Conservation (phyloP, 2,888 invertebrate genomes). For the Tholera decimalis region DNA sequence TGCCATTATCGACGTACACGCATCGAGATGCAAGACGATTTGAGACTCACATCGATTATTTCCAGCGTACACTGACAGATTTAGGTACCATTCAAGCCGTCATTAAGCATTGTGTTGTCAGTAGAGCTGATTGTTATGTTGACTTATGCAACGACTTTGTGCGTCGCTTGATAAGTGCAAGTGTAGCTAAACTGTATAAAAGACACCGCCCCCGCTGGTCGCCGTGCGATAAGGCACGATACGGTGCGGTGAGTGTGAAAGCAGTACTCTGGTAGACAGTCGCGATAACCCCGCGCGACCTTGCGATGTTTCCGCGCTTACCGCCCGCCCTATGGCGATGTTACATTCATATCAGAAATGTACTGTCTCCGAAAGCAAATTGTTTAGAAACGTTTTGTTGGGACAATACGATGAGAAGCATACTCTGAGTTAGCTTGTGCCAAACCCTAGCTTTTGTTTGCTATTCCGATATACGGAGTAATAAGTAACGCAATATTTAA, state of each 20-base stretch:
- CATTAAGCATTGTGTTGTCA: constrained; percentile 71
- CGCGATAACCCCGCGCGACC: constrained; percentile 83
- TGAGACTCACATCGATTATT: constrained; percentile 76
- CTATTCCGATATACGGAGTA: background rate
- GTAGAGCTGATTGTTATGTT: constrained; percentile 66
- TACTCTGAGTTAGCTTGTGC: background rate
- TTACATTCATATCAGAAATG: constrained; percentile 12
- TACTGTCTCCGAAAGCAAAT: constrained; percentile 10
- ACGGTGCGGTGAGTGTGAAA: constrained; percentile 77
- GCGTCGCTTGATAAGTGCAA: constrained; percentile 62
- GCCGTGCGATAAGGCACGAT: constrained; percentile 65
- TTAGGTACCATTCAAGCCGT: constrained; percentile 73
- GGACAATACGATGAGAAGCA: background rate
- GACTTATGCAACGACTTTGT: constrained; percentile 69
- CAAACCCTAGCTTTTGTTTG: background rate
- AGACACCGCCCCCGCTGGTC: constrained; percentile 69
- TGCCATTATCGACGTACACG: constrained; percentile 88
- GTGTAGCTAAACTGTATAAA: constrained; percentile 63
- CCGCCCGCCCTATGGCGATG: constrained; percentile 61
- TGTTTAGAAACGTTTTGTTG: background rate
- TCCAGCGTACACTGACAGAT: constrained; percentile 75
- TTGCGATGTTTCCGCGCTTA: constrained; percentile 76
- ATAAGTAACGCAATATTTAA: background rate
- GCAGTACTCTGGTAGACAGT: constrained; percentile 73
- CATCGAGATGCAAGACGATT: constrained; percentile 83